Percentiles rank a stretch among this genome's conserved stretches.
phyloP scores from a whole-genome alignment of 1,140 invertebrate genomes.

The Frieseomelitta varia region DNA sequence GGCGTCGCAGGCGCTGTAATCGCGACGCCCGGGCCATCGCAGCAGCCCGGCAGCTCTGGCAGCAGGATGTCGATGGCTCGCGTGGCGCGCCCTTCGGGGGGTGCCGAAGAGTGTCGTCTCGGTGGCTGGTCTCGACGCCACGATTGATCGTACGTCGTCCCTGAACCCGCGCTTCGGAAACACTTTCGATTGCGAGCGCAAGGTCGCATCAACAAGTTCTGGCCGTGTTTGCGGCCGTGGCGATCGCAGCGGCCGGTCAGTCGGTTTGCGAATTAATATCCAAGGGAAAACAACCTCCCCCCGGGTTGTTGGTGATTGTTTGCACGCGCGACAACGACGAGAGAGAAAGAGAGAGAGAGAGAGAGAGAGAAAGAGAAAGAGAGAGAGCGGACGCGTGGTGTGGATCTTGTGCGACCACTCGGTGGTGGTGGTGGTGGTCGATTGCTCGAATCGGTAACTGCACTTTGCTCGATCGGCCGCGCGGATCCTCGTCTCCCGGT shows the following conservation, averaged over 20 bases:
- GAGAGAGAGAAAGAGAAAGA: too few relatives aligned
- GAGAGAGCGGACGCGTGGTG: background rate
- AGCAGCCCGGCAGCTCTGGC: conserved; percentile 73
- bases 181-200: conserved; percentile 19
- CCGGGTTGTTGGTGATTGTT: background rate
- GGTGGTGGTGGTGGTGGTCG: too few relatives aligned
- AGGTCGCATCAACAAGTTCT: conserved; percentile 53
- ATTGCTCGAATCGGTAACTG: background rate
- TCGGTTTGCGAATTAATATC: background rate
- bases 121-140: conserved; percentile 50
- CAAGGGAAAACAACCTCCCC: background rate
- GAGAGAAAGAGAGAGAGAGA: too few relatives aligned
- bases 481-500: background rate
- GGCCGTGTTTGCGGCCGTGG: background rate
- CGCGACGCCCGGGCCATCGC: conserved; percentile 80
- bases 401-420: background rate
- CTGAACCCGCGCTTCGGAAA: conserved; percentile 32
- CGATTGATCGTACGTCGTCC: conserved; percentile 67
- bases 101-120: conserved; percentile 64
- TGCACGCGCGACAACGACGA: background rate
- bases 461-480: background rate
- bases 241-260: background rate
- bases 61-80: conserved; percentile 78
- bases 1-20: conserved; percentile 73
- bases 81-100: conserved; percentile 76